These are phyloP conservation scores for Oxyura jamaicensis DNA, from an alignment of 2,113 vertebrate species.

Conservation along the genomic window DNA sequence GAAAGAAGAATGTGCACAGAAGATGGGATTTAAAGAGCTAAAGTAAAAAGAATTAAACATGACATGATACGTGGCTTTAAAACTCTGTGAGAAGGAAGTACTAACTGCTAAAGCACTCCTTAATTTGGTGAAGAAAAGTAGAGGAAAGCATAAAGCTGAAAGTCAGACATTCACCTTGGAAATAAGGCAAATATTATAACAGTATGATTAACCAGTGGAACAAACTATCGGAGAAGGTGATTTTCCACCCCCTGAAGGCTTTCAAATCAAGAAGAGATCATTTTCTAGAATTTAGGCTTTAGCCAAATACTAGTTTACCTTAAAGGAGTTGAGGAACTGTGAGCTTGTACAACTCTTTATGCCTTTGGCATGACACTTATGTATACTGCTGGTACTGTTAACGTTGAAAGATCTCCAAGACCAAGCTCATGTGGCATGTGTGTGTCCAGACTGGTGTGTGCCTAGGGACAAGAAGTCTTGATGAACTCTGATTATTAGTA, in stretches of 20 bases:
- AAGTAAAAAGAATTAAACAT: slow-evolving; percentile 16
- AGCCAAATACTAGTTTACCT: not conserved
- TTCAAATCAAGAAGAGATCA: not conserved
- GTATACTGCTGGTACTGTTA: not conserved
- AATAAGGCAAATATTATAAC: slow-evolving; percentile 23
- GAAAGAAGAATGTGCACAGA: not conserved
- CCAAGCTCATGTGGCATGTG: not conserved
- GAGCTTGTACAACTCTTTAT: not conserved
- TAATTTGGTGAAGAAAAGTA: slow-evolving; percentile 44
- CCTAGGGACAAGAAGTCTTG: not conserved
- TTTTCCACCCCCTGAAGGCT: slow-evolving; percentile 12
- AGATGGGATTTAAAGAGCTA: not conserved
- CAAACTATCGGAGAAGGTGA: not conserved
- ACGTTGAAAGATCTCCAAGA: not conserved
- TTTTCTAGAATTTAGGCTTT: not conserved
- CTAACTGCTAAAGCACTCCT: slow-evolving; percentile 10
- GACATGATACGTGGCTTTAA: slow-evolving; percentile 14
- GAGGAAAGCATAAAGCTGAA: not conserved
- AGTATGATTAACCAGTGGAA: slow-evolving; percentile 17
- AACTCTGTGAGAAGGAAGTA: not conserved
- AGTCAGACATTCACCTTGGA: slow-evolving; percentile 3
- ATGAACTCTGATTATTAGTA: not conserved
- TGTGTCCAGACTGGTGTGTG: not conserved
- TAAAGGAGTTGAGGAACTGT: not conserved
- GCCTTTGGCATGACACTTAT: not conserved